Percentiles rank a stretch among this genome's conserved stretches.
phyloP scores from a whole-genome alignment of 92 coral and sea anemone genomes.

The Hydrozoanthus gracilis region DNA sequence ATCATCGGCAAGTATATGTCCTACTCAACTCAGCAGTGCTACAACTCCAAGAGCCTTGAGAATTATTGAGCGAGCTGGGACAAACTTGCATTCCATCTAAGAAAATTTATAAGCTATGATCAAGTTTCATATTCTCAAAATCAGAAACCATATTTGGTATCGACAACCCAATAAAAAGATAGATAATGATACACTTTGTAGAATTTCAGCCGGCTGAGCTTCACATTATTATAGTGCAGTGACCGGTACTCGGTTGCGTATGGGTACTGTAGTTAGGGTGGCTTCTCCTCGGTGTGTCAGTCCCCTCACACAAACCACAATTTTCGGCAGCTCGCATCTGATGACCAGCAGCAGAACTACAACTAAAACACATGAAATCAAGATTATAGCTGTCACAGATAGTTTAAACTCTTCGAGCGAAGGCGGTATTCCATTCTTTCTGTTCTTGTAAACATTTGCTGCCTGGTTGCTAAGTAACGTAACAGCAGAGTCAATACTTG shows the following conservation, averaged over 20 bases:
- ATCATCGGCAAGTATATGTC: too few species aligned
- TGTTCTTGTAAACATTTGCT: not conserved
- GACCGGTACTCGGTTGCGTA: not conserved
- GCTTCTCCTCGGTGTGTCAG: conserved; percentile 78
- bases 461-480: not conserved
- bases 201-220: too few species aligned
- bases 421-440: not conserved
- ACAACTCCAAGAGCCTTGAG: too few species aligned
- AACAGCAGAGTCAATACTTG: not conserved
- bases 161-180: too few species aligned
- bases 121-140: too few species aligned
- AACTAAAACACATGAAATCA: conserved; percentile 68
- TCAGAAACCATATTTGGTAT: too few species aligned
- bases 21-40: too few species aligned
- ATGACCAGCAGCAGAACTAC: conserved; percentile 67
- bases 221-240: not conserved
- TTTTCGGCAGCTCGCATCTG: conserved; percentile 71
- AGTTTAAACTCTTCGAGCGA: conserved; percentile 32
- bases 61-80: too few species aligned
- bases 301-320: conserved; percentile 69
- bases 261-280: not conserved
- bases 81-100: too few species aligned
- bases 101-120: too few species aligned
- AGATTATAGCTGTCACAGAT: conserved; percentile 63
- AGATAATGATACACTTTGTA: too few species aligned